phyloP scores from a whole-genome alignment of 1,140 invertebrate genomes.

The Hormaphis cornu region DNA sequence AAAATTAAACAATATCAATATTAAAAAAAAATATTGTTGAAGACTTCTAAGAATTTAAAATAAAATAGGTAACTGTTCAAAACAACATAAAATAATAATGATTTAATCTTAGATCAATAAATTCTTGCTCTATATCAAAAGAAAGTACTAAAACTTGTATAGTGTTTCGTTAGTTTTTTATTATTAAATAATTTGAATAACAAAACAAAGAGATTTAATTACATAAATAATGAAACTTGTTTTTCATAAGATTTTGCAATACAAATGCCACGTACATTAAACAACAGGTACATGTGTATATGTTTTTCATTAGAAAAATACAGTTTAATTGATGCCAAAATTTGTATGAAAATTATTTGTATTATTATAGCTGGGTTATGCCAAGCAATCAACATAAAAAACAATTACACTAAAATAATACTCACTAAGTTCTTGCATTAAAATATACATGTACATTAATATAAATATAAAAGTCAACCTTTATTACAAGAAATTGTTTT shows the following conservation, averaged over 20 bases:
- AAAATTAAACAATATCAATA: too few species aligned
- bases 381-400: not conserved
- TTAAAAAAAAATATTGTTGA: too few species aligned
- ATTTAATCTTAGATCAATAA: too few species aligned
- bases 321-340: not conserved
- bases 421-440: constrained; percentile 6
- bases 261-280: too few species aligned
- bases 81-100: too few species aligned
- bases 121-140: too few species aligned
- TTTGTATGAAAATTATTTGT: not conserved
- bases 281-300: not conserved
- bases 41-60: too few species aligned
- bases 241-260: too few species aligned
- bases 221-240: not conserved
- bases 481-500: not conserved
- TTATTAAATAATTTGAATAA: not conserved
- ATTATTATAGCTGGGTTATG: not conserved
- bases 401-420: constrained; percentile 3
- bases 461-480: constrained; percentile 5
- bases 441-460: too few species aligned
- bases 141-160: too few species aligned
- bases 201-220: not conserved
- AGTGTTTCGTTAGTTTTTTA: too few species aligned
- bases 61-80: too few species aligned
- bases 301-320: not conserved